Evolutionary conservation across 1,140 invertebrate species (phyloP), one percentile per base, ranked within the genome.

Genomic region (Sipha flava): DNA sequence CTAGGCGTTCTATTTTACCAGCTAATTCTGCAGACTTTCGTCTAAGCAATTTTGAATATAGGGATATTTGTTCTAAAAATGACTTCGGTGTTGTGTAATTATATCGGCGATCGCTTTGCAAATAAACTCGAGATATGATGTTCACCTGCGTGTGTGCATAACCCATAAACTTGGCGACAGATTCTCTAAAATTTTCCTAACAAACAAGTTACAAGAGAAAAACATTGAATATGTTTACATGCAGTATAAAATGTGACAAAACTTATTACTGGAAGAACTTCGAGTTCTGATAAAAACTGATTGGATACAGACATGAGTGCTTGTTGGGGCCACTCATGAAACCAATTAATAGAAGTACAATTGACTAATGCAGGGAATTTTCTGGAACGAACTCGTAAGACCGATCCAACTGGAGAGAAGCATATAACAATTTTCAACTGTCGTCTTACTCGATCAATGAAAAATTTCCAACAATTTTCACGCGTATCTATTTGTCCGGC

Each of bases 21-120:
- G 91, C 90, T 16, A 98, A 87, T 83, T 97, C 94, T 9, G 88
- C 86, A 14, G 92, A 90, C 87, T 98, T 97, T 77, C 91, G 89
- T 81, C 90, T 90, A 6, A 98, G 88, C 29, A 98, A 86, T 85
- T 95, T 95, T 0, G 91, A 90, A 85, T 98, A 98, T 16, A 98
- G 87, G 84, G 92, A 94, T 72, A 98, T 98, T 88, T 98, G 95
- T 85, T 98, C 96, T 43, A 98, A 86, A 86, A 96, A 98, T 82
- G 94, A 96, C 86, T 98, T 98, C 1, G 97, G 97, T 10, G 97
- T 98, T 0, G 96, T 98, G 84, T 98, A 98, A 86, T 98, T 98
- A 85, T 96, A 97, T 47, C 96, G 89, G 66, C 94, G 89, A 83
- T 98, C 96, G 85, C 95, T 96, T 68, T 90, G 88, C 52, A 97